Conservation (phyloP, 1,140 invertebrate genomes). For the Trichogramma pretiosum region DNA sequence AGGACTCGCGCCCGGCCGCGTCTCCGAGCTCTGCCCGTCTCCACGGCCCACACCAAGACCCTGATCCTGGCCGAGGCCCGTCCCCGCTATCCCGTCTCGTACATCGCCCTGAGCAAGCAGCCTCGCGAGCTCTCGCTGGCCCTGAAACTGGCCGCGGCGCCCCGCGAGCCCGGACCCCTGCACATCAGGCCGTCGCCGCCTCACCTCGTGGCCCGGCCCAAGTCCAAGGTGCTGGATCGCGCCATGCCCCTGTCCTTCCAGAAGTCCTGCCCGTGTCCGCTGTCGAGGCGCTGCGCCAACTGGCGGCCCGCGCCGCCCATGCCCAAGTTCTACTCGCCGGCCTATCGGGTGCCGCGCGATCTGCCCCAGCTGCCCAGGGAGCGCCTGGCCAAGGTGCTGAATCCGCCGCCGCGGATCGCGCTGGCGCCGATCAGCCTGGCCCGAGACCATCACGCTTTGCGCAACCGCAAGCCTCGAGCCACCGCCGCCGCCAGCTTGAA, state of each 20-base stretch:
- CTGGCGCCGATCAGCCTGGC: not conserved
- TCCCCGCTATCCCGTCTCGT: constrained; percentile 7
- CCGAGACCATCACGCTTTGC: not conserved
- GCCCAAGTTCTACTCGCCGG: not conserved
- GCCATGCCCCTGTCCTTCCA: constrained; percentile 4
- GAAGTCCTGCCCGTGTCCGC: constrained; percentile 5
- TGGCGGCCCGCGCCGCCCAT: constrained; percentile 9
- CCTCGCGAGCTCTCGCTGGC: constrained; percentile 2
- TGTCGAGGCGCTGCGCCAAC: constrained; percentile 7
- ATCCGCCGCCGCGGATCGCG: not conserved
- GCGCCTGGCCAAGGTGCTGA: not conserved
- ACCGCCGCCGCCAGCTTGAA: not conserved
- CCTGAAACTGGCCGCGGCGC: constrained; percentile 4
- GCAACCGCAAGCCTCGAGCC: not conserved
- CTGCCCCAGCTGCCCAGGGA: not conserved
- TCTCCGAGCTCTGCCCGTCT: not conserved
- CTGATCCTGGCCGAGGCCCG: not conserved
- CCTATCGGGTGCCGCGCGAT: not conserved
- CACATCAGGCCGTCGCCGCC: not conserved
- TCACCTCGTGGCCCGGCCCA: not conserved
- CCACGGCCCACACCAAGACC: not conserved
- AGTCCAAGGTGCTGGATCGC: not conserved
- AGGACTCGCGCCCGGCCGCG: not conserved
- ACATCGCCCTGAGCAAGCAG: not conserved
- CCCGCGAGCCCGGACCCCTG: not conserved